phyloP scores from a whole-genome alignment of 2,113 vertebrate species.

The Micronisus gabar region DNA sequence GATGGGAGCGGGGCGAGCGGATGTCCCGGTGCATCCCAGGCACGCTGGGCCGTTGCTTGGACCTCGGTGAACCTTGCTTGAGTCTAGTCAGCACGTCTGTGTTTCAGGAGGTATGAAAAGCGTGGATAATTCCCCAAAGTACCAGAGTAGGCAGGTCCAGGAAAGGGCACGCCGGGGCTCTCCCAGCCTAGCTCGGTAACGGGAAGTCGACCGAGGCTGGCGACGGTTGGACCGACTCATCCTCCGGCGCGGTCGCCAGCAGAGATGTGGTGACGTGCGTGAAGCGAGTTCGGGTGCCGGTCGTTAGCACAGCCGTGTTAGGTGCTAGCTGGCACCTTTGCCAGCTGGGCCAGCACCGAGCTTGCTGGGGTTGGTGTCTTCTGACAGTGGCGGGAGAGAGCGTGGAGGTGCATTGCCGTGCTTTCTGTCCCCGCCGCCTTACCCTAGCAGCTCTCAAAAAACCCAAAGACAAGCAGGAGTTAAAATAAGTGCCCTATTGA shows the following conservation, averaged over 20 bases:
- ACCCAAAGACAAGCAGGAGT: background rate
- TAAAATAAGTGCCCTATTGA: background rate
- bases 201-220: accelerated
- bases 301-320: background rate
- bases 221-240: background rate
- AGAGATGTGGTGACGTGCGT: background rate
- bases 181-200: background rate
- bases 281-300: background rate
- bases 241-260: background rate
- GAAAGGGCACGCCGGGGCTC: background rate
- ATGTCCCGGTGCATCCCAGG: accelerated
- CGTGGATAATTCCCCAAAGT: background rate
- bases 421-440: background rate
- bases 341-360: background rate
- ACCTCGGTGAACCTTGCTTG: accelerated
- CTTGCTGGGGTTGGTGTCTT: background rate
- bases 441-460: background rate
- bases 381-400: background rate
- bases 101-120: background rate
- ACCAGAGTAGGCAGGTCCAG: background rate
- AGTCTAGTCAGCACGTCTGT: background rate
- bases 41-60: background rate
- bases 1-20: accelerated
- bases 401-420: accelerated
- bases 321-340: background rate